These are phyloP conservation scores for Oreonectes daqikongensis DNA, from an alignment of 2,797 vertebrate genomes.

Conservation along the genomic window DNA sequence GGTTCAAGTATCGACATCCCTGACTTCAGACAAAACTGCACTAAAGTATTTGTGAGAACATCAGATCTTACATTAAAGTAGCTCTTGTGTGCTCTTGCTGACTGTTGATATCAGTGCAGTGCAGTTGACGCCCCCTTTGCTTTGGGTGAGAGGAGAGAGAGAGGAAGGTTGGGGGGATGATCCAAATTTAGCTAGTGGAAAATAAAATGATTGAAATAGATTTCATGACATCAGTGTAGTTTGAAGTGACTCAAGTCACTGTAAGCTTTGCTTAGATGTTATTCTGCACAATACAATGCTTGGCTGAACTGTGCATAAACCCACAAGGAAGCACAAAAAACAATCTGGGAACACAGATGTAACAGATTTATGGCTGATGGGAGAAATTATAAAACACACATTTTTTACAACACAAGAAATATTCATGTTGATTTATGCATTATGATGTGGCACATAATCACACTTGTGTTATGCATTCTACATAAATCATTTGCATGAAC, in stretches of 20 bases:
- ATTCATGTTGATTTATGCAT: too few relatives aligned
- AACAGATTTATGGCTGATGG: not conserved
- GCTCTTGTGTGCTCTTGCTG: not conserved
- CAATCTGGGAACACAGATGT: not conserved
- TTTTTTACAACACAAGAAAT: too few relatives aligned
- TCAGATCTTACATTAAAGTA: not conserved
- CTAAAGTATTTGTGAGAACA: not conserved
- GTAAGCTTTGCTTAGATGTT: not conserved
- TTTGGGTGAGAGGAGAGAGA: not conserved
- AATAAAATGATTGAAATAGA: constrained; percentile 4
- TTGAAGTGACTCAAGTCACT: not conserved
- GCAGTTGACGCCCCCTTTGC: constrained; percentile 19
- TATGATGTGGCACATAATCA: too few relatives aligned
- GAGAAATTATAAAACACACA: not conserved
- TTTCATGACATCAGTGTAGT: constrained; percentile 4
- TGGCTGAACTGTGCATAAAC: not conserved
- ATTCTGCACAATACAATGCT: not conserved
- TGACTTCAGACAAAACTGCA: not conserved
- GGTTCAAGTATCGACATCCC: not conserved
- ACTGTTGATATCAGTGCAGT: constrained; percentile 7
- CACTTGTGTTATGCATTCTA: too few relatives aligned
- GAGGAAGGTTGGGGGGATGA: not conserved
- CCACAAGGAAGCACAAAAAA: not conserved
- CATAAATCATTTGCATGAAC: too few relatives aligned
- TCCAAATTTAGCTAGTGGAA: not conserved